Evolutionary conservation across 2,797 vertebrate species (phyloP), one percentile per base, ranked within the genome.

Genomic region (Acanthiza pusilla): DNA sequence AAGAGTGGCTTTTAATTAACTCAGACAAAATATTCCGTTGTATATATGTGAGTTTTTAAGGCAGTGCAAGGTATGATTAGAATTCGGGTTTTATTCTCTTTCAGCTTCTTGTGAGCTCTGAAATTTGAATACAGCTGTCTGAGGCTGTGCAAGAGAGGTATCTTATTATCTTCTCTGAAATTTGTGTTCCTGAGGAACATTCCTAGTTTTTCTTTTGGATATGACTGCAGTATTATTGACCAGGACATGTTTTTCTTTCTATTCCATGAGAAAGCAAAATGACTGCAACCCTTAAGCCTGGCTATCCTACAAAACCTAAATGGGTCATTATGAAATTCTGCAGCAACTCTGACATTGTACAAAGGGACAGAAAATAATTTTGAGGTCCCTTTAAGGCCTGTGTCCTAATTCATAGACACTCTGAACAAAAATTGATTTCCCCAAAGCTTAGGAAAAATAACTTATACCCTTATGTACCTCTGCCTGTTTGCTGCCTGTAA

Each of bases 1-100:
- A 94, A 91, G 47, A 72, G 29, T 47, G n/a, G 0, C 4, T 95
- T 89, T 94, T 93, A 96, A 94, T 93, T 95, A 96, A 93, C 43
- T 62, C 58, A 83, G 89, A 65, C 26, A 79, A 96, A 96, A 91
- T 68, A 83, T 61, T 82, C 70, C 21, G 34, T 67, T 91, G 55
- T 74, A 85, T 92, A 58, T 48, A 34, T 34, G 27, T 10, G 22
- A 91, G 42, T 25, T 85, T 92, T 80, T 80, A 77, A 74, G 47
- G 58, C 30, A 89, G 34, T n/a, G 8, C 51, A 55, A 77, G 19
- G 10, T 71, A 74, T 77, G 26, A 68, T 83, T 70, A 78, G 55
- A 78, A 90, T 80, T 88, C 66, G 22, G 8, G 13, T 72, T 96
- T 83, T 82, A 74, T 50, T 58, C 38, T 58, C 21, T 79, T 89